These are phyloP conservation scores for Macrosteles quadrilineatus DNA, from an alignment of 1,140 invertebrate genomes.

Conservation along the genomic window DNA sequence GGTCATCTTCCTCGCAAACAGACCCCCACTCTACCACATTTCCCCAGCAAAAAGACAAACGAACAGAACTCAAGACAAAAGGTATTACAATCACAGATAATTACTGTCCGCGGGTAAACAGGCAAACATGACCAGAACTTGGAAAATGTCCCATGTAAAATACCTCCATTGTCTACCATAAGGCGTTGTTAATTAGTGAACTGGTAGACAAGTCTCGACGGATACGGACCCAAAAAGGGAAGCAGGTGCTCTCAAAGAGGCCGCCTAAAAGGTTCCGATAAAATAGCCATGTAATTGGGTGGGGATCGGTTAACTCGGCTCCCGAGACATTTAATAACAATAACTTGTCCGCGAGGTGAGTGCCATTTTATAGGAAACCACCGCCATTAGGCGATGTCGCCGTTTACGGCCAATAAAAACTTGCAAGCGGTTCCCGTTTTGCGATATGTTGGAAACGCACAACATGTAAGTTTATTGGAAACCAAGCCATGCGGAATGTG, in stretches of 20 bases:
- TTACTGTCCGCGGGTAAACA: too few relatives aligned
- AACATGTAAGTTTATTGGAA: too few relatives aligned
- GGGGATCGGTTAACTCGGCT: not conserved
- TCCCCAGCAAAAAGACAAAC: too few relatives aligned
- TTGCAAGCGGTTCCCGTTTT: not conserved
- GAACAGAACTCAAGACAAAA: too few relatives aligned
- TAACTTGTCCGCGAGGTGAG: not conserved
- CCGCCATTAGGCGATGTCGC: not conserved
- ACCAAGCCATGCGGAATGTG: too few relatives aligned
- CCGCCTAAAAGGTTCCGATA: constrained; percentile 3
- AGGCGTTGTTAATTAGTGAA: not conserved
- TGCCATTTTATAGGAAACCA: not conserved
- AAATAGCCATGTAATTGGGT: constrained; percentile 10
- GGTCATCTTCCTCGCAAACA: too few relatives aligned
- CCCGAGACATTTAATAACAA: constrained; percentile 1
- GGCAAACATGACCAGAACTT: too few relatives aligned
- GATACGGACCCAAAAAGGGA: not conserved
- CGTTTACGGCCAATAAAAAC: constrained; percentile 5
- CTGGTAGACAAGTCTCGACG: not conserved
- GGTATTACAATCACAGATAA: too few relatives aligned
- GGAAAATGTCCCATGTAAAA: too few relatives aligned
- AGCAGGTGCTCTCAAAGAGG: not conserved
- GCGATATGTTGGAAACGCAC: not conserved
- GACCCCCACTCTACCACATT: too few relatives aligned
- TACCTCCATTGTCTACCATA: constrained; percentile 2